Percentiles rank a stretch among this genome's conserved stretches.
These are phyloP conservation scores for Dinomys branickii DNA, from an alignment of 2,113 vertebrate species.

Conservation along the genomic window DNA sequence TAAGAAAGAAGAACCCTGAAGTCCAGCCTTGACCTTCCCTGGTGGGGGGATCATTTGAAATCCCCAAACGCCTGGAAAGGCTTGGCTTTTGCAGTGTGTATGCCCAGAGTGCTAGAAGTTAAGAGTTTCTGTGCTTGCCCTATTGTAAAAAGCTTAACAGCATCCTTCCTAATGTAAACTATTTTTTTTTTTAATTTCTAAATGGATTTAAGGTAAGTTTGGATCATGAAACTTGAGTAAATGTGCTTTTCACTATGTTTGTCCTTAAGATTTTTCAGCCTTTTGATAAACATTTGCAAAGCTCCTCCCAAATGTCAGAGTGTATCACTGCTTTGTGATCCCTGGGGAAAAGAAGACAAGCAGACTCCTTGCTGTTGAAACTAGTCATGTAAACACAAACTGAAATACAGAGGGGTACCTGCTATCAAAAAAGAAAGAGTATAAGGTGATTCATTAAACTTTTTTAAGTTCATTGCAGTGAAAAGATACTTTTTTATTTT, in stretches of 20 bases:
- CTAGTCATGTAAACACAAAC: not conserved
- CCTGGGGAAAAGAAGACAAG: not conserved
- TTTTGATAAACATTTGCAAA: not conserved
- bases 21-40: not conserved
- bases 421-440: no score
- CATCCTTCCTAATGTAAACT: not conserved
- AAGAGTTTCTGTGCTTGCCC: not conserved
- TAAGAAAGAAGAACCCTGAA: not conserved
- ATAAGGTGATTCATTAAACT: not conserved
- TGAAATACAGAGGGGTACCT: not conserved
- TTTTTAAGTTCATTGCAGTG: not conserved
- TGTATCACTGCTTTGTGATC: not conserved
- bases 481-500: no score
- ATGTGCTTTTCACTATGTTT: not conserved
- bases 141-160: not conserved
- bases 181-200: conserved; percentile 6
- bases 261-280: not conserved
- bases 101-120: not conserved
- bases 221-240: conserved; percentile 35
- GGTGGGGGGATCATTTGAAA: not conserved
- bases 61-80: not conserved
- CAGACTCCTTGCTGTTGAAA: not conserved
- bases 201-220: conserved; percentile 22
- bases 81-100: not conserved
- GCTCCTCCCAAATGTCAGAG: not conserved